Percentiles rank a stretch among this genome's conserved stretches.
phyloP scores from a whole-genome alignment of 2,113 vertebrate genomes.

The Nyctibius bracteatus region DNA sequence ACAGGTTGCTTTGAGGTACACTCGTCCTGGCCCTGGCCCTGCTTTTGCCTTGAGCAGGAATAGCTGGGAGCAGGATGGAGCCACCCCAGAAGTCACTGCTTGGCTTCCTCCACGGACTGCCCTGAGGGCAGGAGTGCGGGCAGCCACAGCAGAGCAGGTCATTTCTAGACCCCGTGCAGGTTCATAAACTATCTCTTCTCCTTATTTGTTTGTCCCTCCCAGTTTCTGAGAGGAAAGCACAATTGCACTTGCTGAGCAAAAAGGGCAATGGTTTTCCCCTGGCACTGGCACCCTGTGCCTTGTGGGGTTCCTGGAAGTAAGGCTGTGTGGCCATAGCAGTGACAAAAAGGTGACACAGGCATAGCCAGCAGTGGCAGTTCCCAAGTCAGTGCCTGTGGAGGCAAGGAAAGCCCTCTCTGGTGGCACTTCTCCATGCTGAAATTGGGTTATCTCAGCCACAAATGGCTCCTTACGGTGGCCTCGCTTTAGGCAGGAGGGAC shows the following conservation, averaged over 20 bases:
- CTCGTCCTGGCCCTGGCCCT: background rate
- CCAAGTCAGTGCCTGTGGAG: background rate
- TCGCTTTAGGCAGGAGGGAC: background rate
- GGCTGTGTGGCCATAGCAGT: background rate
- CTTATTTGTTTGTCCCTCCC: background rate
- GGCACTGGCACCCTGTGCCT: too few species aligned
- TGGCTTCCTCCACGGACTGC: background rate
- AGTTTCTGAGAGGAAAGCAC: background rate
- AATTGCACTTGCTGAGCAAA: background rate
- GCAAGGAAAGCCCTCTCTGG: background rate
- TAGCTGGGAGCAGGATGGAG: background rate
- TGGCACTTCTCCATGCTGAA: background rate
- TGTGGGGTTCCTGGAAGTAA: background rate
- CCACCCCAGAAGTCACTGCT: background rate
- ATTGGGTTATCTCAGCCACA: background rate
- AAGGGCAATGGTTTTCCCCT: background rate
- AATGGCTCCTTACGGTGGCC: background rate
- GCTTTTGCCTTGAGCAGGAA: rapidly evolving
- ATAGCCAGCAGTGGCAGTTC: background rate
- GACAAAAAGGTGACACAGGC: background rate
- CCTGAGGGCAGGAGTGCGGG: background rate
- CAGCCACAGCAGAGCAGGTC: background rate
- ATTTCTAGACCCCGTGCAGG: rapidly evolving
- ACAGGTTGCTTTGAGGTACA: background rate
- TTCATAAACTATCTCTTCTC: background rate